Percentiles rank a stretch among this genome's conserved stretches.
Conservation (phyloP, 2,888 invertebrate genomes). For the Rhagium mordax region DNA sequence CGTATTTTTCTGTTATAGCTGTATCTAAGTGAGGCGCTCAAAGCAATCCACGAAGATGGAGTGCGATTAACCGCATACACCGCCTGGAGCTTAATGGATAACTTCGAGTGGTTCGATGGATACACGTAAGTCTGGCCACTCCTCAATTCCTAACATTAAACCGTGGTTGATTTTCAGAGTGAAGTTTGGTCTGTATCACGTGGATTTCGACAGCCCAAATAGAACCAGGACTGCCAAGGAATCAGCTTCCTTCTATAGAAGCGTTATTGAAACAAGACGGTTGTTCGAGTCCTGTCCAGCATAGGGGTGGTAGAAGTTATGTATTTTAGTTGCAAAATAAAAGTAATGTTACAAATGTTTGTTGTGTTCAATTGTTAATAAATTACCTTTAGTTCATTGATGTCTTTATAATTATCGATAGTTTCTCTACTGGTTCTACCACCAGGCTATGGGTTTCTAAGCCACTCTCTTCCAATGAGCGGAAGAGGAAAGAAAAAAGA, state of each 20-base stretch:
- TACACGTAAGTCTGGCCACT: constrained; percentile 49
- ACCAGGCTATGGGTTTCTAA: too few species aligned
- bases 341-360: too few species aligned
- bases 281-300: not conserved
- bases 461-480: too few species aligned
- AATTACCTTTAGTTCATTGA: too few species aligned
- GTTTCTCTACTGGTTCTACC: too few species aligned
- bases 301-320: too few species aligned
- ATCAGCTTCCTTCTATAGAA: not conserved
- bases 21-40: constrained; percentile 6
- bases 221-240: constrained; percentile 14
- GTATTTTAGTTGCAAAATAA: too few species aligned
- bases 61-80: constrained; percentile 67
- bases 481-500: too few species aligned
- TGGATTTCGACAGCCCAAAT: constrained; percentile 1
- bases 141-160: too few species aligned
- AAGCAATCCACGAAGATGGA: constrained; percentile 62
- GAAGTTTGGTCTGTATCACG: not conserved
- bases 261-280: not conserved
- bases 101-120: constrained; percentile 69
- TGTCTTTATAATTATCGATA: too few species aligned
- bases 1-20: not conserved
- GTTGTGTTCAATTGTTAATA: too few species aligned
- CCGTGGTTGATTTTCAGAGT: not conserved
- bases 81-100: constrained; percentile 61